Evolutionary conservation across 2,113 vertebrate species (phyloP), one percentile per base, ranked within the genome.

Genomic region (Corythoichthys intestinalis): DNA sequence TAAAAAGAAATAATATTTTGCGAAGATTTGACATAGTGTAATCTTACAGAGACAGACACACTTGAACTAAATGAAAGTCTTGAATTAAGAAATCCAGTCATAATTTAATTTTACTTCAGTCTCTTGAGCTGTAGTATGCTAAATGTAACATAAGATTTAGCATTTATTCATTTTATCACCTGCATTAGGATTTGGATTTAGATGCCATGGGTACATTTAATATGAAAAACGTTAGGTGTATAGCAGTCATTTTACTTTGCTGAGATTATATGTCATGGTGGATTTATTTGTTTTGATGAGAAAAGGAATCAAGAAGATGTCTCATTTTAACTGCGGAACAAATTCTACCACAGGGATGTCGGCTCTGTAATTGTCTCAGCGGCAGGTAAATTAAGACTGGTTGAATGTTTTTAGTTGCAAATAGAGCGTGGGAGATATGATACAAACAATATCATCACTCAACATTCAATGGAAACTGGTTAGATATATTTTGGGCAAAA

Each of bases 161-260:
- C 20, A 35, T 71, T 62, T 54, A 48, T 28, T 20, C n/a, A 54
- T 34, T 61, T 66, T 61, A 76, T 66, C 39, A 59, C 39, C 69
- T 63, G 71, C 79, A 83, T 81, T 38, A 74, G 71, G 38, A 72
- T 64, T 57, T 52, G 59, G 58, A 77, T 79, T 68, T 68, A 81
- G 75, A 83, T 73, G 64, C 71, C 75, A 81, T 74, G 70, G 69
- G 76, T 72, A 65, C 56, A 76, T 84, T 75, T 76, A 75, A 81
- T 58, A 68, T 66, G 39, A 74, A 63, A 72, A 67, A 66, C 65
- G 69, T 73, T 64, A 47, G 57, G 39, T 71, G 69, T 34, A 65
- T 44, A 11, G 61, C 60, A 69, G 67, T 77, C 69, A 74, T 65
- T 38, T 38, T 65, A 64, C 74, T 78, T 79, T 77, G 9, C 57